These are phyloP conservation scores for Hydrotaea diabolus DNA, from an alignment of 2,888 invertebrate species.

Conservation along the genomic window DNA sequence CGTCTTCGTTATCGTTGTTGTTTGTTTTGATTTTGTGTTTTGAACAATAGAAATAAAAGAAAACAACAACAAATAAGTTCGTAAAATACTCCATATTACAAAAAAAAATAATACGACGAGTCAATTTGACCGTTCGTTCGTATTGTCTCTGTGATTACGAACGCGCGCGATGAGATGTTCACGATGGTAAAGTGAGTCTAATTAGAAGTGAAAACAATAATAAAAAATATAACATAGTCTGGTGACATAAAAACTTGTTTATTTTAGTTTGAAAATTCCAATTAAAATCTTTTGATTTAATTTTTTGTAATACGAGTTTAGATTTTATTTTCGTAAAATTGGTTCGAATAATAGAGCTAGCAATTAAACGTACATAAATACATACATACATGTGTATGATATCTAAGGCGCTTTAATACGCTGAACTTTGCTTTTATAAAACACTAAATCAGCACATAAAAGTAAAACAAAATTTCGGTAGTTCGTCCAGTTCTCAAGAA, in stretches of 20 bases:
- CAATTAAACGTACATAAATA: too few species aligned
- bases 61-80: slow-evolving; percentile 25
- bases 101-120: background rate
- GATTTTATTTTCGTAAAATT: too few species aligned
- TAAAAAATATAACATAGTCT: background rate
- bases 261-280: background rate
- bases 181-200: slow-evolving; percentile 35
- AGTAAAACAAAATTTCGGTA: too few species aligned
- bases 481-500: too few species aligned
- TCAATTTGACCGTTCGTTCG: background rate
- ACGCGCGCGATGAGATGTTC: slow-evolving; percentile 4
- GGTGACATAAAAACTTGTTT: background rate
- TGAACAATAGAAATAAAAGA: slow-evolving; percentile 19
- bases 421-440: too few species aligned
- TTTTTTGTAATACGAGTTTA: background rate
- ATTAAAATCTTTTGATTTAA: background rate
- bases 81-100: slow-evolving; percentile 36
- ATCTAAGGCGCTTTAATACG: too few species aligned
- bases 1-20: slow-evolving; percentile 18
- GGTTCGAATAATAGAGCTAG: too few species aligned
- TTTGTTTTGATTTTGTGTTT: slow-evolving; percentile 62
- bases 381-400: too few species aligned
- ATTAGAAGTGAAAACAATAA: slow-evolving; percentile 41
- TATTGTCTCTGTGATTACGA: background rate
- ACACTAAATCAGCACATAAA: too few species aligned